Base-by-base conservation (phyloP, 2,113 vertebrate species). In the Plestiodon gilberti region DNA sequence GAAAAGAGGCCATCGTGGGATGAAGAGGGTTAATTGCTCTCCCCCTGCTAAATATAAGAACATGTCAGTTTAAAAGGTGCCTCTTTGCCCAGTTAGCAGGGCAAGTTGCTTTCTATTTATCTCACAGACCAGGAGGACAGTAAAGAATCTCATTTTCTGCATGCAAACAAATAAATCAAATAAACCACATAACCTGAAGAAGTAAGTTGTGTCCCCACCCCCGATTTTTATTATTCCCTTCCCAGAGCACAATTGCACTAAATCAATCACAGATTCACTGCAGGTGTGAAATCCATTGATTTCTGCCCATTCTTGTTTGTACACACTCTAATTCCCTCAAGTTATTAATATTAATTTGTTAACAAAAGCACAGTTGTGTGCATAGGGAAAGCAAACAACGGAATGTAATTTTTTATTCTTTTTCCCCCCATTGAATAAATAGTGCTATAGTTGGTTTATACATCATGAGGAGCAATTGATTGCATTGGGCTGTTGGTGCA, bases 331-430 rank as follows among this genome's bases (percentile, higher is more conserved):
- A 90, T 90, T 93, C 77, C 77, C 82, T 83, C 81, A 80, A 78
- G 77, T 87, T 89, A 86, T 93, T 93, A 91, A 85, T 89, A 92
- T 91, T 89, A 90, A 89, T 91, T 94, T 94, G 84, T 89, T 70
- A 86, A 88, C 79, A 87, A 92, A 90, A 91, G n/a, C 57, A 35
- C 82, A 11, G 76, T 83, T 88, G 43, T 70, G 23, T 61, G n/a
- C 52, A 0, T 35, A 89, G 59, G 40, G 91, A n/a, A 91, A 62
- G 61, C 6, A 78, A 89, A 85, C 69, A 79, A 33, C 65, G 1
- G 65, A 87, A 82, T 73, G 9, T 0, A 28, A 84, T 91, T 87
- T 83, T 48, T 92, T 79, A 76, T 90, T 88, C 3, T 85, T 88
- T 88, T 82, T n/a, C 28, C 30, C n/a, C 4, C 0, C 52, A 40